A percentile compares a stretch with the other conserved stretches of the same genome.
phyloP scores from a whole-genome alignment of 2,113 vertebrate genomes.

The Heterotilapia buettikoferi region DNA sequence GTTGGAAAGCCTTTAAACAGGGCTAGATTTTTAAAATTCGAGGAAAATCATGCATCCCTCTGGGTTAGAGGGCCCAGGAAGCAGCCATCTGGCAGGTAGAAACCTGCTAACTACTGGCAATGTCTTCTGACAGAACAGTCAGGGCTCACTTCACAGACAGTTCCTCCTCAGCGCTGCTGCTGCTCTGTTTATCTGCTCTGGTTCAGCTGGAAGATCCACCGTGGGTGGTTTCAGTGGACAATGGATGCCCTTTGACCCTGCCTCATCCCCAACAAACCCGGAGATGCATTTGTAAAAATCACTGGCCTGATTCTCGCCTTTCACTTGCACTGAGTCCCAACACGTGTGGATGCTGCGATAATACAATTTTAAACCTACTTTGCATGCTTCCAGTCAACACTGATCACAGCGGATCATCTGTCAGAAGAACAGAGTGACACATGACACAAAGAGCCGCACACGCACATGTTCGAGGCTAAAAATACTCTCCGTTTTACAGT shows the following conservation, averaged over 20 bases:
- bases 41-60: neutral
- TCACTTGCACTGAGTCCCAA: neutral
- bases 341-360: neutral
- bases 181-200: conserved; percentile 10
- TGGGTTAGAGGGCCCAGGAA: neutral
- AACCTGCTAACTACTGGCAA: neutral
- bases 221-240: conserved; percentile 20
- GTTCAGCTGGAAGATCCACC: neutral
- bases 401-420: neutral
- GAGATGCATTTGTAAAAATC: conserved; percentile 9
- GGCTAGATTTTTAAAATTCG: neutral
- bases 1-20: neutral
- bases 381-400: neutral
- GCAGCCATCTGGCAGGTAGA: conserved; percentile 16
- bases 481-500: neutral
- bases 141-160: neutral
- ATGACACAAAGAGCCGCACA: neutral
- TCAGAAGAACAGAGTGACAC: neutral
- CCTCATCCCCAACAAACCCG: conserved; percentile 8
- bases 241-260: conserved; percentile 37
- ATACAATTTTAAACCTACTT: neutral
- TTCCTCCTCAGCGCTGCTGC: neutral
- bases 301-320: neutral
- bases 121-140: neutral
- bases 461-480: neutral